Percentiles rank a stretch among this genome's conserved stretches.
phyloP scores from a whole-genome alignment of 2,797 vertebrate genomes.

The Semotilus atromaculatus region DNA sequence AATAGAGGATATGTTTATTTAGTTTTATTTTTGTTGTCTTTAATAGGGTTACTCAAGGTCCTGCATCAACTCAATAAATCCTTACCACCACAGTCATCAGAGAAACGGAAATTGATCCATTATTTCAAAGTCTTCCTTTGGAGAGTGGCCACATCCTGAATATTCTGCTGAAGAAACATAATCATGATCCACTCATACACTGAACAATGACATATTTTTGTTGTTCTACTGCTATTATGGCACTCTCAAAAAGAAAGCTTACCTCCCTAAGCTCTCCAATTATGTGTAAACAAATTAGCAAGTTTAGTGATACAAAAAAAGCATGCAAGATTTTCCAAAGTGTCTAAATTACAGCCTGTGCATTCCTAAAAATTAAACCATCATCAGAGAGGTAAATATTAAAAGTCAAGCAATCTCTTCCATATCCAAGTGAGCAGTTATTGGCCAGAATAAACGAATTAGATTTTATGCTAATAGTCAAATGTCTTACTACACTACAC shows the following conservation, averaged over 20 bases:
- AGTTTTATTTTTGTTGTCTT: not conserved
- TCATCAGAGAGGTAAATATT: not conserved
- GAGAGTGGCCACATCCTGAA: conserved; percentile 19
- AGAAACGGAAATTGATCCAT: conserved; percentile 31
- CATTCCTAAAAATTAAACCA: not conserved
- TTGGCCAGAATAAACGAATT: not conserved
- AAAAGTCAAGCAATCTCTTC: not conserved
- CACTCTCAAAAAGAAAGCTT: not conserved
- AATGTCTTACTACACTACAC: not conserved
- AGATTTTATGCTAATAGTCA: not conserved
- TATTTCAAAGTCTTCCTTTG: conserved; percentile 27
- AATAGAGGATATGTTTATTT: conserved; percentile 27
- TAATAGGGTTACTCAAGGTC: conserved; percentile 10
- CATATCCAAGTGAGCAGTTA: not conserved
- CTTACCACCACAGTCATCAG: conserved; percentile 38
- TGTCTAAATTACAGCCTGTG: conserved; percentile 6
- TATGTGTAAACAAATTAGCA: conserved; percentile 47
- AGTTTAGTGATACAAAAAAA: not conserved
- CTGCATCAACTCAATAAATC: conserved; percentile 25
- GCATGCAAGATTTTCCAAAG: not conserved
- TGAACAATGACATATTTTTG: conserved; percentile 21
- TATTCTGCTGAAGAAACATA: conserved; percentile 23
- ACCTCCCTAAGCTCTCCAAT: conserved; percentile 54
- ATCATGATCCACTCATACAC: not conserved
- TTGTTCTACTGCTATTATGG: conserved; percentile 34